Conservation (phyloP, 1,140 invertebrate genomes). For the Drosophila parabipectinata region DNA sequence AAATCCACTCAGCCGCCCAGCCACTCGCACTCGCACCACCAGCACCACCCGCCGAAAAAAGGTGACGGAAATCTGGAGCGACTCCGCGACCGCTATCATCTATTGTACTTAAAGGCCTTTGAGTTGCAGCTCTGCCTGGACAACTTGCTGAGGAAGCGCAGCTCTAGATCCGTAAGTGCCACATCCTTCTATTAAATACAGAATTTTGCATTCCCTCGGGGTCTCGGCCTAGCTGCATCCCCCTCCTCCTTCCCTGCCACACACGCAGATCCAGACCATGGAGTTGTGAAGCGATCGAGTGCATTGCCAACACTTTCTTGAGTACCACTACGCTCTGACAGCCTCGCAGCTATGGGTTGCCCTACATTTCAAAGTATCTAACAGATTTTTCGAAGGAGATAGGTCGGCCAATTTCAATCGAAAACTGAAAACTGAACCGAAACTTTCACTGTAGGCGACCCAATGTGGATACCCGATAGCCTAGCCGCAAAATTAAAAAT, state of each 20-base stretch:
- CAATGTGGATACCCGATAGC: too few species aligned
- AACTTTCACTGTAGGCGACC: neutral
- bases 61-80: slow-evolving; percentile 85
- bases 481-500: too few species aligned
- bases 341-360: slow-evolving; percentile 12
- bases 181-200: too few species aligned
- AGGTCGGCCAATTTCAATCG: slow-evolving; percentile 35
- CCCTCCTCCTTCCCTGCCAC: too few species aligned
- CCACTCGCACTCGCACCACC: slow-evolving; percentile 9
- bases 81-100: slow-evolving; percentile 93
- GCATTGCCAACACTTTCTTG: slow-evolving; percentile 51
- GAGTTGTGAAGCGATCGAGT: slow-evolving; percentile 13
- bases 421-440: neutral
- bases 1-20: slow-evolving; percentile 19
- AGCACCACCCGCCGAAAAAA: slow-evolving; percentile 51
- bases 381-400: slow-evolving; percentile 29
- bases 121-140: slow-evolving; percentile 95
- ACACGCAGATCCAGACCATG: too few species aligned
- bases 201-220: too few species aligned
- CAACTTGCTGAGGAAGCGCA: slow-evolving; percentile 85
- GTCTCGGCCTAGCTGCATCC: too few species aligned
- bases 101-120: slow-evolving; percentile 92
- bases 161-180: slow-evolving; percentile 74
- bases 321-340: slow-evolving; percentile 28
- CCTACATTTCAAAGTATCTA: slow-evolving; percentile 42